Evolutionary conservation across 2,888 invertebrate genomes (phyloP), one percentile per base, ranked within the genome.

Genomic region (Dugesia japonica): DNA sequence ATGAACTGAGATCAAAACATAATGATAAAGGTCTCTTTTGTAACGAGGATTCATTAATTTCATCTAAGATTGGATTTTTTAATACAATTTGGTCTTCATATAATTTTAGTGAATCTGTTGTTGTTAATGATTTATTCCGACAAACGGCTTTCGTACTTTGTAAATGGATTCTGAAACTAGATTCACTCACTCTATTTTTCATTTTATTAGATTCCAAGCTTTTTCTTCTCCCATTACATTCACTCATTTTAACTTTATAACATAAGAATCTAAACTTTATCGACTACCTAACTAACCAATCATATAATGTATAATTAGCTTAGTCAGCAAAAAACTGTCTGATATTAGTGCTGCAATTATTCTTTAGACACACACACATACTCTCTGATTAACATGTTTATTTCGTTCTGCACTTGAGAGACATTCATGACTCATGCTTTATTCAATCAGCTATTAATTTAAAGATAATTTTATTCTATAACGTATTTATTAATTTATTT

Each of bases 361-460:
- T 56, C 56, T 56, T 56, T 56, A 56, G 56, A 56, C 56, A 56
- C n/a, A 56, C 56, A 56, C 4, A 56, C 56, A 13, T 23, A 17
- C 38, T 9, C 38, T 38, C 38, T 56, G 9, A 56, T 9, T 56
- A 13, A 56, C 56, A 56, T 56, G 56, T n/a, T 56, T 20, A 56
- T 13, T n/a, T 56, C 56, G 56, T 4, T n/a, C 56, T 56, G 56
- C 23, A 56, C 56, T 56, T 56, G 56, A 7, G 31, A 56, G 56
- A n/a, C 56, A 56, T 56, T 56, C n/a, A 56, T 56, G 56, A 56
- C 56, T 56, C 56, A 56, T 56, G 56, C 56, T 56, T 56, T 56
- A 56, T 56, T 56, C 56, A 56, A 56, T 56, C 56, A 56, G 17
- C 56, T 13, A 56, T 56, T 31, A 31, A 31, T 31, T 31, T 31